A percentile compares a stretch with the other conserved stretches of the same genome.
phyloP scores from a whole-genome alignment of 2,113 vertebrate genomes.

The Chelonoidis abingdonii region DNA sequence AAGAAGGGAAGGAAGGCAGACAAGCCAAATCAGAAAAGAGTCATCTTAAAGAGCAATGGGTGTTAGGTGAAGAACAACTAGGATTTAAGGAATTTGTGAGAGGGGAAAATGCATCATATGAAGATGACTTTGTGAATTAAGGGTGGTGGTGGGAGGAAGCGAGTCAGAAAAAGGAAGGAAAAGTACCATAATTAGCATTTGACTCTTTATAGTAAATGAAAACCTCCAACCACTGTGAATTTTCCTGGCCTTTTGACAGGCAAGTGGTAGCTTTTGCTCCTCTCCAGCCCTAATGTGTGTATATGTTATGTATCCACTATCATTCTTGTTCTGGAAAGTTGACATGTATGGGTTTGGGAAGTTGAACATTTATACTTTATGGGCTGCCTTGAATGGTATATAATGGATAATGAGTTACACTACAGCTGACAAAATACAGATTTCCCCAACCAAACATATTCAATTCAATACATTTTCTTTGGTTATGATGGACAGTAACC shows the following conservation, averaged over 20 bases:
- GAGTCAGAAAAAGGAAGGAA: background rate
- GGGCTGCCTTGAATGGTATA: conserved; percentile 40
- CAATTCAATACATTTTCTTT: conserved; percentile 54
- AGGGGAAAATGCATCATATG: conserved; percentile 5
- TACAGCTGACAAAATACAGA: conserved; percentile 65
- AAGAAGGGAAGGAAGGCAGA: conserved; percentile 43
- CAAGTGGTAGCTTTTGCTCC: conserved; percentile 1
- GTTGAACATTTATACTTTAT: conserved; percentile 46
- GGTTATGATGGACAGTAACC: conserved; percentile 66
- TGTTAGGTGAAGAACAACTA: conserved; percentile 46
- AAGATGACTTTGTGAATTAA: background rate
- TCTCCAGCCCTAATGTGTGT: background rate
- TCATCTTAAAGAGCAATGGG: conserved; percentile 45
- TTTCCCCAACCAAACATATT: conserved; percentile 64
- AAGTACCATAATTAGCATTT: conserved; percentile 28
- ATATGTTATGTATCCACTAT: conserved; percentile 26
- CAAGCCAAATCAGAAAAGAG: background rate
- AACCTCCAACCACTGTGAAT: conserved; percentile 27
- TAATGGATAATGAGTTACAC: conserved; percentile 61
- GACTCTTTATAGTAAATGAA: conserved; percentile 29
- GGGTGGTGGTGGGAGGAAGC: background rate
- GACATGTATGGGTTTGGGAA: conserved; percentile 49
- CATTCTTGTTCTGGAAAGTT: conserved; percentile 33
- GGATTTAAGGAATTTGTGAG: conserved; percentile 27
- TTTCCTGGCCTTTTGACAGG: background rate